Evolutionary conservation across 2,888 invertebrate species (phyloP).

Genomic region (Heliothis peltigera): DNA sequence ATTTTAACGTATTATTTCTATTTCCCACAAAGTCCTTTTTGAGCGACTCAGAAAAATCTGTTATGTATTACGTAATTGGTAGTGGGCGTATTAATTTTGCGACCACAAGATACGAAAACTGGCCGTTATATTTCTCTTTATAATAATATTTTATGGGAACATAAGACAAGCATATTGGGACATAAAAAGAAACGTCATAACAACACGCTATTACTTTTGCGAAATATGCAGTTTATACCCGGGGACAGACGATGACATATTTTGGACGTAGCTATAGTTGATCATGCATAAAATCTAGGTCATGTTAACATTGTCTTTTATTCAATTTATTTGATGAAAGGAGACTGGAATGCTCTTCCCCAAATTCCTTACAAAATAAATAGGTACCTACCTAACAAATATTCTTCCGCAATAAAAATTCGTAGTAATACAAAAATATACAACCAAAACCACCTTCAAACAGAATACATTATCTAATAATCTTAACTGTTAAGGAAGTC

Average conservation of each 20-base stretch:
- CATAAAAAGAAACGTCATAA: neutral
- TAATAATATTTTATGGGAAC: conserved; percentile 1
- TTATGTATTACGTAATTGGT: neutral
- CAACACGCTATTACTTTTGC: neutral
- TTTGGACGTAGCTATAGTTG: neutral
- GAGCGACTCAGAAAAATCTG: conserved; percentile 9
- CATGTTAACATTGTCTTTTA: too few species aligned
- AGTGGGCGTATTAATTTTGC: conserved; percentile 17
- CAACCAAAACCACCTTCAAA: neutral
- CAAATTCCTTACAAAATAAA: too few species aligned
- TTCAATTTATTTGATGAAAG: neutral
- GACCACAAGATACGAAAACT: conserved; percentile 9
- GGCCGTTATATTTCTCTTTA: neutral
- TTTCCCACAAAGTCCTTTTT: conserved; percentile 21
- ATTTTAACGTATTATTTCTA: conserved; percentile 32
- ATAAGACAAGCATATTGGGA: neutral
- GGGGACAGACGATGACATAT: neutral
- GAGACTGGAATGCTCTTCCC: neutral
- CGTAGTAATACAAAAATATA: neutral
- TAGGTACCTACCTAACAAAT: neutral
- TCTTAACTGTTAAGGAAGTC: neutral
- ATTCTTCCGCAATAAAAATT: neutral
- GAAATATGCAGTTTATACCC: conserved; percentile 2
- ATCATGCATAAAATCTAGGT: neutral
- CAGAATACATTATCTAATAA: neutral